phyloP scores from a whole-genome alignment of 1,140 invertebrate species.

The Scaptomyza graminum region DNA sequence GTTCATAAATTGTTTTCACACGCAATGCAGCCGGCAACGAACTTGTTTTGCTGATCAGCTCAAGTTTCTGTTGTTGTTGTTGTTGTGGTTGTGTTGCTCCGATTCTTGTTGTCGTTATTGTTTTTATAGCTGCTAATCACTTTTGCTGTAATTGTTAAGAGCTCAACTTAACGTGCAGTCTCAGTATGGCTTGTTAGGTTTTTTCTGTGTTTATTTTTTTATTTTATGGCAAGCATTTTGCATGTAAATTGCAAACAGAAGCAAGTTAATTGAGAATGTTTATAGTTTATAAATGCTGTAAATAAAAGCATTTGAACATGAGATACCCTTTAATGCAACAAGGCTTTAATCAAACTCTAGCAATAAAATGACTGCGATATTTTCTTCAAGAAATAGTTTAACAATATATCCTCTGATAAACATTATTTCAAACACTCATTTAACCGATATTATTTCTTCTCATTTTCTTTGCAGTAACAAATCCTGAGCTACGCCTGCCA shows the following conservation, averaged over 20 bases:
- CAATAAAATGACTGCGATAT: too few relatives aligned
- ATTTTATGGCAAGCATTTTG: constrained; percentile 1
- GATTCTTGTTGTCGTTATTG: constrained; percentile 40
- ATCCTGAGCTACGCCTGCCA: constrained; percentile 25
- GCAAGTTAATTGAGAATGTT: constrained; percentile 23
- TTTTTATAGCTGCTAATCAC: constrained; percentile 57
- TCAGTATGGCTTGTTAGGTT: constrained; percentile 35
- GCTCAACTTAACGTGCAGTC: constrained; percentile 55
- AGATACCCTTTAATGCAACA: too few relatives aligned
- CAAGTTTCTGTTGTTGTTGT: constrained; percentile 24
- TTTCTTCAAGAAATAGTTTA: background rate
- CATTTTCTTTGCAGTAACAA: constrained; percentile 51
- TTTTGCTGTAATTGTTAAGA: constrained; percentile 72
- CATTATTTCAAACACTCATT: too few relatives aligned
- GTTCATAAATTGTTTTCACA: constrained; percentile 64
- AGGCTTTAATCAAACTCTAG: background rate
- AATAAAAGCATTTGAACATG: background rate
- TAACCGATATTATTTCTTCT: background rate
- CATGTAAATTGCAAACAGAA: constrained; percentile 23
- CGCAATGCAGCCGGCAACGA: constrained; percentile 40
- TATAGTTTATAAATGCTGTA: background rate
- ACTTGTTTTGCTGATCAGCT: constrained; percentile 42
- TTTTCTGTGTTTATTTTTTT: background rate
- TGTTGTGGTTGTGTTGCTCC: constrained; percentile 10
- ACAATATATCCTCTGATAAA: too few relatives aligned